Percentiles rank a stretch among this genome's conserved stretches.
phyloP scores from a whole-genome alignment of 2,113 vertebrate species.

The Tapirus terrestris region DNA sequence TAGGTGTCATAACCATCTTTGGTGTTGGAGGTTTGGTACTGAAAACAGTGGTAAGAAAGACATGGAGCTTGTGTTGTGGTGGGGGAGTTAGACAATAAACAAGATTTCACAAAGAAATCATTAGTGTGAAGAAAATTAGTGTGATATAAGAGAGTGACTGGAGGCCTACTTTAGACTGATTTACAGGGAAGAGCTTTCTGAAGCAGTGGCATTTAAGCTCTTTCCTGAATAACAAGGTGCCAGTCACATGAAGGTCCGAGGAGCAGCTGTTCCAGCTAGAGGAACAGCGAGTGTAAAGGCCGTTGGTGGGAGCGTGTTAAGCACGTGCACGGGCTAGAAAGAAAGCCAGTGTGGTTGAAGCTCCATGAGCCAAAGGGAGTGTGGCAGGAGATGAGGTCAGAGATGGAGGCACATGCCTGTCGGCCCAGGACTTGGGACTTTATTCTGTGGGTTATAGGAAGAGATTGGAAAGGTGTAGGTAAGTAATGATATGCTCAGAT shows the following conservation, averaged over 20 bases:
- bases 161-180: neutral
- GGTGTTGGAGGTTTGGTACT: neutral
- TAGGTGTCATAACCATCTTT: neutral
- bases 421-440: neutral
- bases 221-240: neutral
- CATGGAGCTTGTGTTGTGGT: neutral
- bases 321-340: neutral
- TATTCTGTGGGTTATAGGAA: neutral
- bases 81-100: neutral
- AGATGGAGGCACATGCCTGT: rapidly evolving
- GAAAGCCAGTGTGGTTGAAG: neutral
- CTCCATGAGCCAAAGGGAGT: neutral
- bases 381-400: neutral
- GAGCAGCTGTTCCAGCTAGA: neutral
- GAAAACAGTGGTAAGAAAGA: neutral
- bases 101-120: neutral
- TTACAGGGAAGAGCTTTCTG: neutral
- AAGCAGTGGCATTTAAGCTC: neutral
- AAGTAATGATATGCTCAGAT: neutral
- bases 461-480: neutral
- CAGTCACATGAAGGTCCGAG: neutral
- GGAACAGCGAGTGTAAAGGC: neutral
- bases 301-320: rapidly evolving
- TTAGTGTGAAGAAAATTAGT: neutral
- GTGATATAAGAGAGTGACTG: neutral